phyloP scores from a whole-genome alignment of 2,888 invertebrate genomes.

The Chymomyza amoena region DNA sequence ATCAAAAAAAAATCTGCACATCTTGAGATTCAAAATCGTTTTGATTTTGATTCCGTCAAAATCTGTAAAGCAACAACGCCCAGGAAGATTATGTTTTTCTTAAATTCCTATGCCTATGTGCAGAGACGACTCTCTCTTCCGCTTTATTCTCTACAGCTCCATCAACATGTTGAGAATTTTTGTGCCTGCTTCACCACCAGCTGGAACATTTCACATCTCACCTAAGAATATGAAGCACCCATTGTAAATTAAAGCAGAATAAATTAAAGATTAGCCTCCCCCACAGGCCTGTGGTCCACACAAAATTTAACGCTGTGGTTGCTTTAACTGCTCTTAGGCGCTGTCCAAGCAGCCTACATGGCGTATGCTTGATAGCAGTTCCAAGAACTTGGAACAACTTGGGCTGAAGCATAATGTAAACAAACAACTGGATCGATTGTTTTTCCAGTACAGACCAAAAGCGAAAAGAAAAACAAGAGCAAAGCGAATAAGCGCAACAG shows the following conservation, averaged over 20 bases:
- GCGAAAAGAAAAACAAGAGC: neutral
- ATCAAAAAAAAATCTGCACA: too few relatives aligned
- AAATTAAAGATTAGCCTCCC: neutral
- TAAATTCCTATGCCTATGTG: too few relatives aligned
- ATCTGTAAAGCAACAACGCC: too few relatives aligned
- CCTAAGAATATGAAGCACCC: slow-evolving; percentile 14
- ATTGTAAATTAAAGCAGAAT: too few relatives aligned
- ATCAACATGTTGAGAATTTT: too few relatives aligned
- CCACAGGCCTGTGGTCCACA: neutral
- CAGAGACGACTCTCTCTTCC: too few relatives aligned
- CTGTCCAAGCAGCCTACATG: slow-evolving; percentile 31
- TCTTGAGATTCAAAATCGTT: too few relatives aligned
- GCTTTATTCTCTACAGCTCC: too few relatives aligned
- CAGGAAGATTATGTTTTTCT: too few relatives aligned
- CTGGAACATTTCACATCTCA: slow-evolving; percentile 71
- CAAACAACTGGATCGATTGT: slow-evolving; percentile 49
- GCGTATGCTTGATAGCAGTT: slow-evolving; percentile 31
- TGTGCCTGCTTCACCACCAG: slow-evolving; percentile 53
- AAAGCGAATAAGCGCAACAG: too few relatives aligned
- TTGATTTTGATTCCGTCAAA: too few relatives aligned
- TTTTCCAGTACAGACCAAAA: neutral
- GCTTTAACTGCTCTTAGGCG: neutral
- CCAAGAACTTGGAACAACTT: neutral
- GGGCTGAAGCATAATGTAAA: slow-evolving; percentile 36
- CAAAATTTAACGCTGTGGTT: neutral